Base-by-base conservation (phyloP, 2,113 vertebrate species). In the Forbesichthys papilliferus region DNA sequence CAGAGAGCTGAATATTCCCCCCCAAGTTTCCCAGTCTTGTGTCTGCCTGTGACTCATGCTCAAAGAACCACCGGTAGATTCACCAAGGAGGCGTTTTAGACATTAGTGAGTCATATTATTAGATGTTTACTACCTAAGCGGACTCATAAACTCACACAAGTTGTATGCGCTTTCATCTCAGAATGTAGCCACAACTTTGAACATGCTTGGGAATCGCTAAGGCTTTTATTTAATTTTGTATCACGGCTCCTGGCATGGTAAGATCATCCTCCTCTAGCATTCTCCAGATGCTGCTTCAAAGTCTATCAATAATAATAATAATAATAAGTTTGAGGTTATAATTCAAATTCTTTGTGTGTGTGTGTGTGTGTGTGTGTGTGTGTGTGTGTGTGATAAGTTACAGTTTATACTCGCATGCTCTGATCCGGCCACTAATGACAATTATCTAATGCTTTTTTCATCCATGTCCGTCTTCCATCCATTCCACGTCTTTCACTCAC, bases 101-200 rank as follows among this genome's bases (percentile, higher is more conserved):
- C 36, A 69, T 64, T 79, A 81, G 86, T 75, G 86, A 89, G 71
- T 82, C 84, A 81, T 64, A 78, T 80, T 84, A 74, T 46, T 61
- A 61, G 3, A 53, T 70, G 75, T 83, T 88, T 68, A 76, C 55
- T 59, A 68, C 53, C 46, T 36, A 54, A 55, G 52, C 63, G 20
- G n/a, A 9, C 56, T 58, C 56, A 58, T 27, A 58, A 11, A 33
- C 56, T 58, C 33, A 33, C 67, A 64, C 47, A 71, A 48, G 53
- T 69, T 68, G 78, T 59, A 75, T 6, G 36, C 64, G 67, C 73
- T 79, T 86, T 83, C 61, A 85, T 87, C 63, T 62, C 59, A 79
- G 66, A 72, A 77, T 34, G 13, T 60, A 74, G 61, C 72, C 72
- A 57, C 77, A 69, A 65, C 62, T 53, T 65, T 85, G 82, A 80